These are phyloP conservation scores for Vultur gryphus DNA, from an alignment of 2,797 vertebrate genomes.

Conservation along the genomic window DNA sequence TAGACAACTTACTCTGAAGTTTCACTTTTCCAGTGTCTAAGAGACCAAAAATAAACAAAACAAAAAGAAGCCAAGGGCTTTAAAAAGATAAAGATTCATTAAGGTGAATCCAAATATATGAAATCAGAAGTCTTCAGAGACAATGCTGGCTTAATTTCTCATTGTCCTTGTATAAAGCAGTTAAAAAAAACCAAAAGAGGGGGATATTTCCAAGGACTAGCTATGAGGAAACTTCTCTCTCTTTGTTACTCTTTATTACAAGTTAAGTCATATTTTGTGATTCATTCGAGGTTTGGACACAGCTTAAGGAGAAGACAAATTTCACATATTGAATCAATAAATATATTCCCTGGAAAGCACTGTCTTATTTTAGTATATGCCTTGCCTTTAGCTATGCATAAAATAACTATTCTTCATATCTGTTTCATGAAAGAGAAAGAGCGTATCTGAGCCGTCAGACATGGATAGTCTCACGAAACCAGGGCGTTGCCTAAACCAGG, in stretches of 20 bases:
- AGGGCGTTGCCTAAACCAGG: neutral
- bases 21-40: neutral
- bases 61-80: neutral
- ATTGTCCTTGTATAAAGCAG: neutral
- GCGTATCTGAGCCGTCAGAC: neutral
- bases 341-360: neutral
- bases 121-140: neutral
- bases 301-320: neutral
- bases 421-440: neutral
- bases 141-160: neutral
- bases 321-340: neutral
- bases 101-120: neutral
- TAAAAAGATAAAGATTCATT: neutral
- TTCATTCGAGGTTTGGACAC: neutral
- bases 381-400: neutral
- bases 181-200: neutral
- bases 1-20: neutral
- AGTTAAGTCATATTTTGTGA: neutral
- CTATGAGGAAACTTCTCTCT: neutral
- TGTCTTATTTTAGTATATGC: neutral
- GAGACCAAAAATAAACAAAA: neutral
- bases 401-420: neutral
- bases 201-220: neutral
- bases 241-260: neutral
- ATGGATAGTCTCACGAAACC: neutral